Conservation (phyloP, 2,888 invertebrate genomes). For the Cerceris rybyensis region DNA sequence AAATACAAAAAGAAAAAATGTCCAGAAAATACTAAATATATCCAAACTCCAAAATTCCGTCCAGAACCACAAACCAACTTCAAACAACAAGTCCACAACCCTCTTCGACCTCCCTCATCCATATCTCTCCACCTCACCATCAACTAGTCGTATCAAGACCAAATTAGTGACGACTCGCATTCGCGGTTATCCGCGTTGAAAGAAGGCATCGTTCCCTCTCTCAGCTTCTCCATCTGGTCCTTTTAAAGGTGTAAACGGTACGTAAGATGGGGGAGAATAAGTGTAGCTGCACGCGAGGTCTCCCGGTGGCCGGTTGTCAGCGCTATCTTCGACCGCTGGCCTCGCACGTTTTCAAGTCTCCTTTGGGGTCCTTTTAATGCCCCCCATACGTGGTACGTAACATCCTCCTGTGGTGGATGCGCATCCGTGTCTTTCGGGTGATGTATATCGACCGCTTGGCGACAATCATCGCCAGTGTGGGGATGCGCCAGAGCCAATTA, state of each 20-base stretch:
- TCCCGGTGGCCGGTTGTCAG: conserved; percentile 75
- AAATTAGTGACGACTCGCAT: conserved; percentile 60
- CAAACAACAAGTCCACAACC: too few species aligned
- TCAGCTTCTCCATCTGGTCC: conserved; percentile 24
- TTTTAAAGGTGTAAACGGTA: conserved; percentile 42
- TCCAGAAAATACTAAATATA: neutral
- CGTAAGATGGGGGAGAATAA: conserved; percentile 29
- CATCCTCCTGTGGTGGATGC: conserved; percentile 35
- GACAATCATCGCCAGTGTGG: conserved; percentile 73
- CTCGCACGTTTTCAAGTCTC: conserved; percentile 66
- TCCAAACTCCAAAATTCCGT: too few species aligned
- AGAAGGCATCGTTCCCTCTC: conserved; percentile 32
- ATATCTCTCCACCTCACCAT: conserved; percentile 3
- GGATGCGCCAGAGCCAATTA: conserved; percentile 74
- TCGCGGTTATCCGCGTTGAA: conserved; percentile 39
- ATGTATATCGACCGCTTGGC: conserved; percentile 76
- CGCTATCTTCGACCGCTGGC: conserved; percentile 69
- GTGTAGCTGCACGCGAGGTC: conserved; percentile 73
- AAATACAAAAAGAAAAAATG: neutral
- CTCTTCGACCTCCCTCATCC: neutral
- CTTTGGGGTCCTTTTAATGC: conserved; percentile 36
- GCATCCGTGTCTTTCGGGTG: conserved; percentile 65
- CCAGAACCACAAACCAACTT: too few species aligned
- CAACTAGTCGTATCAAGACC: conserved; percentile 44
- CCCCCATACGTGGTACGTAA: conserved; percentile 6